A percentile compares a stretch with the other conserved stretches of the same genome.
These are phyloP conservation scores for Lepisosteus oculatus DNA, from an alignment of 2,113 vertebrate species.

Conservation along the genomic window DNA sequence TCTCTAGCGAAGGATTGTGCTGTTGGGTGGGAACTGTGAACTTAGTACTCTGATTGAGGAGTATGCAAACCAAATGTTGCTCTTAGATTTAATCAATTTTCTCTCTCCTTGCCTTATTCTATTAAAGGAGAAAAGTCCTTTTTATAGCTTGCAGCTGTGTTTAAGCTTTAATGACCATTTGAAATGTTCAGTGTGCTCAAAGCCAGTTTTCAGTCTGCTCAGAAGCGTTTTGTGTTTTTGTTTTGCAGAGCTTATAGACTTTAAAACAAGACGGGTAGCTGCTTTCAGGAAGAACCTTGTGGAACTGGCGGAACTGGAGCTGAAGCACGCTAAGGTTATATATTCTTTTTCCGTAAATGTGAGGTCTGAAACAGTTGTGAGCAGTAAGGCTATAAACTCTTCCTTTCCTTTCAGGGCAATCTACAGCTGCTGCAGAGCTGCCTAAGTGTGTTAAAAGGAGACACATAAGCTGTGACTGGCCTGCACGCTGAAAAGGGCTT, in stretches of 20 bases:
- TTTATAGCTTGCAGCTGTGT: too few species aligned
- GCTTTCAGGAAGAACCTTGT: constrained; percentile 98
- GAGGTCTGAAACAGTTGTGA: too few species aligned
- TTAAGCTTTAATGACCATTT: too few species aligned
- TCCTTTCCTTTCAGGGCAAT: constrained; percentile 74
- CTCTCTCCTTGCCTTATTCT: too few species aligned
- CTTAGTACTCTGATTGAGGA: too few species aligned
- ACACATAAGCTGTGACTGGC: constrained; percentile 75
- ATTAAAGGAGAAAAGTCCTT: too few species aligned
- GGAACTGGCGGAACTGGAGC: constrained; percentile 96
- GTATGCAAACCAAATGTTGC: too few species aligned
- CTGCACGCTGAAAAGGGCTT: constrained; percentile 71
- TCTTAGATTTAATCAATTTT: too few species aligned
- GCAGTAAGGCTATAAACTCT: neutral
- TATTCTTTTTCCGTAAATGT: neutral
- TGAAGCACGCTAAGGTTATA: constrained; percentile 95
- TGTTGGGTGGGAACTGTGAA: too few species aligned
- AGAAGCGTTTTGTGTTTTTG: constrained; percentile 9
- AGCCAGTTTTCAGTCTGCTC: too few species aligned
- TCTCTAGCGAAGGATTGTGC: too few species aligned
- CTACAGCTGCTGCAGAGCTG: constrained; percentile 96
- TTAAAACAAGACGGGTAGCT: constrained; percentile 95
- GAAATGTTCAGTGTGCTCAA: too few species aligned
- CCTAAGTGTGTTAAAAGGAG: constrained; percentile 87
- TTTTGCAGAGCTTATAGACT: constrained; percentile 87